Evolutionary conservation across 2,113 vertebrate species (phyloP).

Genomic region (Phyllopteryx taeniolatus): DNA sequence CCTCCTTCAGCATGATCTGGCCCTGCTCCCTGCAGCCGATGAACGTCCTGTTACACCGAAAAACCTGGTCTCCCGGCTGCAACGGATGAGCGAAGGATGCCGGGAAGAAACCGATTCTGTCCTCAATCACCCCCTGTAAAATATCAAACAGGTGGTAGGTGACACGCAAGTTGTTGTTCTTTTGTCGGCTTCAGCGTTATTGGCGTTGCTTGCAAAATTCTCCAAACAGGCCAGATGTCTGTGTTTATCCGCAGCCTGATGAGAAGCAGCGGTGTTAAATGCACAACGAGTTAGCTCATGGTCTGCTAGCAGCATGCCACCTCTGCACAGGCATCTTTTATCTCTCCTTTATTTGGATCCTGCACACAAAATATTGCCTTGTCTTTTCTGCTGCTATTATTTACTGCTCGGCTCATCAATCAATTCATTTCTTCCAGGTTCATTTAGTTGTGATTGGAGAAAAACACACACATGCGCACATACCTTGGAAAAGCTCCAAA

Average conservation of each 20-base stretch:
- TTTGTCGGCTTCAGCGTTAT: constrained; percentile 5
- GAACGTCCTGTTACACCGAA: constrained; percentile 87
- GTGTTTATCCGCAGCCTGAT: constrained; percentile 28
- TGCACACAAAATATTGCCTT: constrained; percentile 16
- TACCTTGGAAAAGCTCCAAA: background rate
- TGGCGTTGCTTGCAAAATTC: constrained; percentile 10
- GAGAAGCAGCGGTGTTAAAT: constrained; percentile 32
- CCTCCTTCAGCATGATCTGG: constrained; percentile 93
- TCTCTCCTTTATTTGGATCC: constrained; percentile 24
- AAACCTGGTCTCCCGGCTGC: constrained; percentile 82
- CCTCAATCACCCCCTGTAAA: constrained; percentile 87
- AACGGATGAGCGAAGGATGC: constrained; percentile 89
- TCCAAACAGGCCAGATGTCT: constrained; percentile 38
- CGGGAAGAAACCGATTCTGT: constrained; percentile 91
- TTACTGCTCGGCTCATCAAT: constrained; percentile 37
- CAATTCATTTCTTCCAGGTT: constrained; percentile 4
- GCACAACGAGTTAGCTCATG: constrained; percentile 35
- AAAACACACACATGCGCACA: background rate
- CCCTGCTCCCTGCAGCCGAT: constrained; percentile 93
- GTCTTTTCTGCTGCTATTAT: constrained; percentile 25
- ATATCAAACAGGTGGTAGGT: background rate
- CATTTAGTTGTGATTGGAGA: background rate
- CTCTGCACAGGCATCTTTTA: constrained; percentile 13
- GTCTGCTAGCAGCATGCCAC: constrained; percentile 33
- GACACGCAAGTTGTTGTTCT: background rate